Evolutionary conservation across 2,888 invertebrate genomes (phyloP).

Genomic region (Graphium colonna): DNA sequence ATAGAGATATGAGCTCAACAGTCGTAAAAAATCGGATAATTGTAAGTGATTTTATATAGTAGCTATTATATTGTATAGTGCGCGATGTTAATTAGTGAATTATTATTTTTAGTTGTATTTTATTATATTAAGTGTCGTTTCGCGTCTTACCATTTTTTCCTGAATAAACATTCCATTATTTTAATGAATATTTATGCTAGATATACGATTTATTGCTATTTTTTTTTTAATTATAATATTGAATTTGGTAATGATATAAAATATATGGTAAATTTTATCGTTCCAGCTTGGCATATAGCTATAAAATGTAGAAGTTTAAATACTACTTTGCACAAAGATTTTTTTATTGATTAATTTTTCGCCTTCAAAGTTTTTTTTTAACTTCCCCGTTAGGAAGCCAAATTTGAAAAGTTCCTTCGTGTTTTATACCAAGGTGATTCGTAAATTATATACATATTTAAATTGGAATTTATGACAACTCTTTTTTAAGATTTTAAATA

Average conservation of each 20-base stretch:
- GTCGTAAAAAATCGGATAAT: slow-evolving; percentile 43
- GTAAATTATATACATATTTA: not conserved
- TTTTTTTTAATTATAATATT: not conserved
- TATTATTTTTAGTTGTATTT: slow-evolving; percentile 43
- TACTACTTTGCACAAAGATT: slow-evolving; percentile 12
- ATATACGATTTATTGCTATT: slow-evolving; percentile 1
- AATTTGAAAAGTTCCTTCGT: slow-evolving; percentile 15
- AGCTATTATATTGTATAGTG: slow-evolving; percentile 54
- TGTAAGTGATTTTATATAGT: slow-evolving; percentile 50
- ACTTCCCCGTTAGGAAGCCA: not conserved
- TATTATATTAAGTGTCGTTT: slow-evolving; percentile 34
- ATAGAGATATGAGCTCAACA: slow-evolving; percentile 67
- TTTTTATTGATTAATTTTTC: slow-evolving; percentile 9
- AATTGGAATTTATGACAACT: not conserved
- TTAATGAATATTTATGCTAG: slow-evolving; percentile 25
- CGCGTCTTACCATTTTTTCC: slow-evolving; percentile 46
- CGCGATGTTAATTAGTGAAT: slow-evolving; percentile 48
- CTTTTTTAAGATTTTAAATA: slow-evolving; percentile 20
- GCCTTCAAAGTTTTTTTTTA: not conserved
- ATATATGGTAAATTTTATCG: not conserved
- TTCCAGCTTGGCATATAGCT: not conserved
- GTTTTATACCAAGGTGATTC: too few relatives aligned
- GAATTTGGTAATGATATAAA: slow-evolving; percentile 7
- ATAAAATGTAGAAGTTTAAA: not conserved
- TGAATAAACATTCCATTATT: slow-evolving; percentile 56